Conservation (phyloP, 2,888 invertebrate species). For the Drosophila neonasuta region DNA sequence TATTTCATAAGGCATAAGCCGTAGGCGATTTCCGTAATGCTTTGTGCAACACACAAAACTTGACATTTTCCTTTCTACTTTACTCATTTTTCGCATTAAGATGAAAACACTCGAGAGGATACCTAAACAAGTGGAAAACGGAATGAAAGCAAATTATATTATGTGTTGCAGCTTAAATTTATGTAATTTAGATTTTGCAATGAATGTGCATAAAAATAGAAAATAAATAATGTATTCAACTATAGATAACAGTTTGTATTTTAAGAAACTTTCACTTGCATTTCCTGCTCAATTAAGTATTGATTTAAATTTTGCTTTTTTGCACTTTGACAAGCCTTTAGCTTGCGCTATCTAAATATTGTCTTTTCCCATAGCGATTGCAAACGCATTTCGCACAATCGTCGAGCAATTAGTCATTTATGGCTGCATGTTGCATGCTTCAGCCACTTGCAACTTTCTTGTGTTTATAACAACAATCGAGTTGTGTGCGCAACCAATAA, state of each 20-base stretch:
- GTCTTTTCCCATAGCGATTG: slow-evolving; percentile 44
- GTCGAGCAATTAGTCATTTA: slow-evolving; percentile 52
- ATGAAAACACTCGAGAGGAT: slow-evolving; percentile 8
- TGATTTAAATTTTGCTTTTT: not conserved
- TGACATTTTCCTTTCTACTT: slow-evolving; percentile 45
- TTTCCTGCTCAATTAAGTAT: not conserved
- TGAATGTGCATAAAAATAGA: no score
- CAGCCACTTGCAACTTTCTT: slow-evolving; percentile 47
- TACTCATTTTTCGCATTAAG: slow-evolving; percentile 4
- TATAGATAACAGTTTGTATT: no score
- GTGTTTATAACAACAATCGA: slow-evolving; percentile 33
- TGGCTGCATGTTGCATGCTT: slow-evolving; percentile 24
- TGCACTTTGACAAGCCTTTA: not conserved
- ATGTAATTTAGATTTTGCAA: not conserved
- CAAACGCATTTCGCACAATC: slow-evolving; percentile 18
- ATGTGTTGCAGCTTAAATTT: not conserved
- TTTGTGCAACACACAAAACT: slow-evolving; percentile 19
- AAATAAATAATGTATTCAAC: no score
- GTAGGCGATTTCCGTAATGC: slow-evolving; percentile 32
- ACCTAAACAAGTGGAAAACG: slow-evolving; percentile 2
- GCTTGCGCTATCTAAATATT: slow-evolving; percentile 41
- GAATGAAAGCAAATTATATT: not conserved
- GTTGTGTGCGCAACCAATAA: slow-evolving; percentile 54
- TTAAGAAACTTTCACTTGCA: not conserved
- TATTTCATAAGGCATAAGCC: slow-evolving; percentile 41